Evolutionary conservation across 2,888 invertebrate genomes (phyloP), one percentile per base, ranked within the genome.

Genomic region (Epinotia demarniana): DNA sequence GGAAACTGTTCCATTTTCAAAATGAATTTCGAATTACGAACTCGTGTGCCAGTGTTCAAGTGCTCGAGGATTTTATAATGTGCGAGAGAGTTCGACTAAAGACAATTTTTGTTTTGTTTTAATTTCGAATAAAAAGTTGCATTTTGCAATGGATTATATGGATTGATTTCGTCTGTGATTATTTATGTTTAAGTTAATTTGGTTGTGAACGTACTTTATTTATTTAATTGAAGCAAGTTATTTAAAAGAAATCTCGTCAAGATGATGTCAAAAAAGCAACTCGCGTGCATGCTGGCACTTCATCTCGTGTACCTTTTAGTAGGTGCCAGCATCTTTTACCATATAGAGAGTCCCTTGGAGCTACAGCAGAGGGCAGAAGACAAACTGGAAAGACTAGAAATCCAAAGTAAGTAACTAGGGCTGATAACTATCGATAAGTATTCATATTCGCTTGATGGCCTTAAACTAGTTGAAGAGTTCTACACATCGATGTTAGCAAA

Each of bases 241-340:
- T 81, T 76, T 79, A 79, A 66, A 79, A 79, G 76, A 85, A 79
- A 90, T 68, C 85, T 87, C 85, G 85, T 89, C 92, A 95, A 95
- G 90, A 95, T 95, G 94, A 97, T 97, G 97, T 96, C 97, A 88
- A 96, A 96, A 87, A 97, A 96, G 95, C 96, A 97, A 93, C 96
- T 97, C 95, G 94, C 97, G 79, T 96, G 96, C 80, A 94, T 97
- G 91, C 94, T 97, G 81, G 95, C 96, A 81, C 95, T 97, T 82
- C 97, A 97, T 85, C 95, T 97, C 76, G 95, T 96, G 77, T 97
- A 97, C 86, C 91, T 97, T 80, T 92, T 97, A 82, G 95, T 98
- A 77, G 98, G 98, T 12, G 98, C 98, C n/a, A 96, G 96, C 78
- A 96, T 98, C 81, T 98, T 98, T 89, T 97, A 97, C 91, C 96